These are phyloP conservation scores for Pollachius pollachius DNA, from an alignment of 2,113 vertebrate species.

Conservation along the genomic window DNA sequence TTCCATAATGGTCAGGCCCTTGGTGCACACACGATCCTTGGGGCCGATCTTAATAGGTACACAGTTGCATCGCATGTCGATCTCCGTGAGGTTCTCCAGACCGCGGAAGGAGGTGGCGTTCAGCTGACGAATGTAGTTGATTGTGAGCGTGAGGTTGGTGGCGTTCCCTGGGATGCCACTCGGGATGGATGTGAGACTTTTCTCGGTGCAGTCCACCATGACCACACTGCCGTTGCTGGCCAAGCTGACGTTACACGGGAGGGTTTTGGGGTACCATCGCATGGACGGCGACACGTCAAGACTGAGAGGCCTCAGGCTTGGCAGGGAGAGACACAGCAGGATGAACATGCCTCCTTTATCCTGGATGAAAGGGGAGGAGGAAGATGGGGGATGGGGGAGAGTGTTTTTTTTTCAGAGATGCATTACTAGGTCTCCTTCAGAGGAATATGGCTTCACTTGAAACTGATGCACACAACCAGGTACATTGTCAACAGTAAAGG, in stretches of 20 bases:
- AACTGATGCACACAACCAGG: too few species aligned
- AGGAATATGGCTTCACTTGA: too few species aligned
- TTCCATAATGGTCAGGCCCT: slow-evolving; percentile 62
- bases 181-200: slow-evolving; percentile 76
- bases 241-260: slow-evolving; percentile 83
- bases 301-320: slow-evolving; percentile 28
- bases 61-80: slow-evolving; percentile 95
- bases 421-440: neutral
- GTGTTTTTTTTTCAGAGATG: neutral
- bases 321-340: slow-evolving; percentile 44
- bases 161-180: slow-evolving; percentile 78
- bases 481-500: too few species aligned
- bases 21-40: slow-evolving; percentile 77
- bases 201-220: slow-evolving; percentile 85
- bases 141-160: slow-evolving; percentile 91
- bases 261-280: slow-evolving; percentile 83
- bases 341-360: slow-evolving; percentile 21
- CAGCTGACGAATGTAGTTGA: slow-evolving; percentile 84
- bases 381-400: neutral
- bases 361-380: slow-evolving; percentile 16
- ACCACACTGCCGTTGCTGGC: slow-evolving; percentile 55
- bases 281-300: slow-evolving; percentile 39
- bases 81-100: slow-evolving; percentile 81
- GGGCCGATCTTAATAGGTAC: slow-evolving; percentile 83
- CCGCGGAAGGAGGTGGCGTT: slow-evolving; percentile 73